Evolutionary conservation across 2,113 vertebrate genomes (phyloP).

Genomic region (Candoia aspera): DNA sequence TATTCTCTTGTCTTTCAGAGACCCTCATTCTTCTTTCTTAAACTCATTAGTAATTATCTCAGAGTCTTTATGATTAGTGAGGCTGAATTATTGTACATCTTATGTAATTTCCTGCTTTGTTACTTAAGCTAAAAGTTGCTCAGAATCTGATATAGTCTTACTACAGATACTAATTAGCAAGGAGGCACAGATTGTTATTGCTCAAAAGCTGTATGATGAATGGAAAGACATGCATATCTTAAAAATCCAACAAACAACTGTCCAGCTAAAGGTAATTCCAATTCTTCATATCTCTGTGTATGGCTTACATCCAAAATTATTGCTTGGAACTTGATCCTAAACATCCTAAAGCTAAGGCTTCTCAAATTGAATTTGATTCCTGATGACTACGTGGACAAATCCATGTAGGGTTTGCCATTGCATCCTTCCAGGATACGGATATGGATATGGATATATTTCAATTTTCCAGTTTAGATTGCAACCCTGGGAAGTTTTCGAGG

Average conservation of each 20-base stretch:
- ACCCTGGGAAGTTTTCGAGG: background rate
- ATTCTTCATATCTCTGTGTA: background rate
- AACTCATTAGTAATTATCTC: background rate
- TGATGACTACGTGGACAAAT: background rate
- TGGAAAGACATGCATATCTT: background rate
- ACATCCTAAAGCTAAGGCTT: background rate
- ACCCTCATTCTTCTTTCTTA: background rate
- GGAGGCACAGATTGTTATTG: background rate
- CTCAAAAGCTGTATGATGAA: background rate
- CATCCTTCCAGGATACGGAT: background rate
- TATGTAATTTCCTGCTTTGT: background rate
- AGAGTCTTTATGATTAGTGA: background rate
- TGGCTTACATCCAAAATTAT: background rate
- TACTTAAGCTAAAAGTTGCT: background rate
- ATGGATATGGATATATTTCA: background rate
- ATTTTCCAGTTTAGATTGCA: background rate
- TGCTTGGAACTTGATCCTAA: background rate
- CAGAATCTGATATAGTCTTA: background rate
- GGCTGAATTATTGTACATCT: background rate
- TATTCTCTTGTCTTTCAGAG: background rate
- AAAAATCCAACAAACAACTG: background rate
- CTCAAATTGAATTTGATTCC: background rate
- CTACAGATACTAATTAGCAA: background rate
- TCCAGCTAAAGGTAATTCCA: background rate
- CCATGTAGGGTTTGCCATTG: background rate